A percentile compares a stretch with the other conserved stretches of the same genome.
These are phyloP conservation scores for Quadriops clusia DNA, from an alignment of 2,888 invertebrate species.

Conservation along the genomic window DNA sequence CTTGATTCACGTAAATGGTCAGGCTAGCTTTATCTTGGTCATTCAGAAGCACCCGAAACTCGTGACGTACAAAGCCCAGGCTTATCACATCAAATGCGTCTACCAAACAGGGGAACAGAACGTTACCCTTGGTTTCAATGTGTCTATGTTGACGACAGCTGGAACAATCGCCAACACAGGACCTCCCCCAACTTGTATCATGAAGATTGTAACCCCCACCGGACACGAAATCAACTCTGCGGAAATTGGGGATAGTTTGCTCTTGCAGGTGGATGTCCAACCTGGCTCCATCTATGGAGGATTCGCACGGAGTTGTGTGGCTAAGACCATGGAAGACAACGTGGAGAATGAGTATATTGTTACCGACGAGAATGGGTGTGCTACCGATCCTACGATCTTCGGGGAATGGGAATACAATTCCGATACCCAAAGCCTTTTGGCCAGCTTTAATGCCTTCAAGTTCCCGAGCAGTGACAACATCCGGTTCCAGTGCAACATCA, in stretches of 20 bases:
- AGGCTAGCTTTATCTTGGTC: slow-evolving; percentile 86
- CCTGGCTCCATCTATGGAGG: slow-evolving; percentile 74
- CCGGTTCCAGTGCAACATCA: slow-evolving; percentile 88
- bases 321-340: slow-evolving; percentile 81
- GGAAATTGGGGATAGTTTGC: slow-evolving; percentile 56
- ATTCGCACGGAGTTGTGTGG: slow-evolving; percentile 85
- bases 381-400: slow-evolving; percentile 84
- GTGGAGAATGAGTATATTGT: slow-evolving; percentile 85
- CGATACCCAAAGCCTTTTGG: slow-evolving; percentile 72
- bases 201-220: slow-evolving; percentile 79
- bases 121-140: slow-evolving; percentile 86
- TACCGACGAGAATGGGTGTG: slow-evolving; percentile 88
- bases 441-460: slow-evolving; percentile 88
- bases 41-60: slow-evolving; percentile 94
- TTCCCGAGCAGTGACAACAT: slow-evolving; percentile 92
- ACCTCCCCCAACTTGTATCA: slow-evolving; percentile 83
- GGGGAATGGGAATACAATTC: slow-evolving; percentile 87
- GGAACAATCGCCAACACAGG: slow-evolving; percentile 93
- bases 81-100: slow-evolving; percentile 91
- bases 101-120: slow-evolving; percentile 91
- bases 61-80: slow-evolving; percentile 87
- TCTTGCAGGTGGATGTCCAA: slow-evolving; percentile 32
- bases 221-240: slow-evolving; percentile 85
- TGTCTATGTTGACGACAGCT: slow-evolving; percentile 89
- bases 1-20: slow-evolving; percentile 79